These are phyloP conservation scores for Trachelus stipa DNA, from an alignment of 2,888 invertebrate species.

Conservation along the genomic window DNA sequence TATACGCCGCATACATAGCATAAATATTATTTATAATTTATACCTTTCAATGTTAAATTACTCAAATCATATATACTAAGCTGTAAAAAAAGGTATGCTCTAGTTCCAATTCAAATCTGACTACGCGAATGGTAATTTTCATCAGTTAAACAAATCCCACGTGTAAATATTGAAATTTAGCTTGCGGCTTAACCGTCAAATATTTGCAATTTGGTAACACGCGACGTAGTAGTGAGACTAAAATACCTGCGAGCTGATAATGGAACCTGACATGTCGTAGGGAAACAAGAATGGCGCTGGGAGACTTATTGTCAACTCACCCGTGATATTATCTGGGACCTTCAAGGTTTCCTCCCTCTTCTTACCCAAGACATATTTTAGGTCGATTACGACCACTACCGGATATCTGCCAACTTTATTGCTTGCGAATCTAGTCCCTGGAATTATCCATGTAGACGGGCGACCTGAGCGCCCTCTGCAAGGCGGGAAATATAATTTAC, in stretches of 20 bases:
- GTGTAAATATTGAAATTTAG: conserved; percentile 18
- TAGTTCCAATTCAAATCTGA: not conserved
- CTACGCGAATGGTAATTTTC: conserved; percentile 5
- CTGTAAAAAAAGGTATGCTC: not conserved
- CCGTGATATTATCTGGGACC: conserved; percentile 4
- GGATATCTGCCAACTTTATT: not conserved
- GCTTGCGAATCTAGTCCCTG: not conserved
- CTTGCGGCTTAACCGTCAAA: conserved; percentile 15
- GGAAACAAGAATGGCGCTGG: not conserved
- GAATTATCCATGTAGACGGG: not conserved
- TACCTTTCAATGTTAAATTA: not conserved
- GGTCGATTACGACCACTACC: not conserved
- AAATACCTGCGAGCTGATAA: not conserved
- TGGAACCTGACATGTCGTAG: not conserved
- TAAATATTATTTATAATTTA: not conserved
- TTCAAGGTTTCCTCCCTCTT: not conserved
- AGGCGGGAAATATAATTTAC: not conserved
- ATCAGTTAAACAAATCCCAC: conserved; percentile 7
- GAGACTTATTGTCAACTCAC: not conserved
- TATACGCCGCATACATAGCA: not conserved
- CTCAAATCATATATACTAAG: not conserved
- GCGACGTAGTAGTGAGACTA: not conserved
- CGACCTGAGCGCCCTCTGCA: not conserved
- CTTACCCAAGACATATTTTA: not conserved
- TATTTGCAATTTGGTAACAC: conserved; percentile 15